Conservation (phyloP, 2,797 vertebrate genomes). For the Oceanodroma leucorhoa region DNA sequence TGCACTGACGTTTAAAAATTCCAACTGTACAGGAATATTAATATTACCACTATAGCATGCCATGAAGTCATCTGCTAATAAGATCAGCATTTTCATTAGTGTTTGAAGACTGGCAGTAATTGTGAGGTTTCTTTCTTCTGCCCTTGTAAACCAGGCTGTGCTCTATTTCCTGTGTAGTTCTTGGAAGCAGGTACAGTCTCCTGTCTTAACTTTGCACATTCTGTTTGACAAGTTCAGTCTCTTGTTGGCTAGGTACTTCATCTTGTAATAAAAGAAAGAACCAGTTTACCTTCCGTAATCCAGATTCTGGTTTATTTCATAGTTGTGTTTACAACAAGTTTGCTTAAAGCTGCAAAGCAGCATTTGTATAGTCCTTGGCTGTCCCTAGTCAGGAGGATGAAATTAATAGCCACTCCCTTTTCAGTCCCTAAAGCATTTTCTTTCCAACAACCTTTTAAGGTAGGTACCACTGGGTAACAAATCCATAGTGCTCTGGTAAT, state of each 20-base stretch:
- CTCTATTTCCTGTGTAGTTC: not conserved
- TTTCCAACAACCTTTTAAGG: not conserved
- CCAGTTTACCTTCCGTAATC: not conserved
- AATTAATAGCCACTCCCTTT: slow-evolving; percentile 13
- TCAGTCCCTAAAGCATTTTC: not conserved
- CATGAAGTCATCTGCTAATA: not conserved
- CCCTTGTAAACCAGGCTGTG: not conserved
- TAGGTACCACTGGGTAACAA: not conserved
- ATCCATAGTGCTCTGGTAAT: not conserved
- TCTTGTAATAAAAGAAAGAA: not conserved
- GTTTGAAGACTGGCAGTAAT: not conserved
- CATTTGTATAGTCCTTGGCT: not conserved
- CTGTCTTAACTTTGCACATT: not conserved
- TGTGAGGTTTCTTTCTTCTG: not conserved
- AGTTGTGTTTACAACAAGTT: not conserved
- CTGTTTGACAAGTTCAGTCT: slow-evolving; percentile 20
- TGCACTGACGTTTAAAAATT: not conserved
- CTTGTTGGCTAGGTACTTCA: not conserved
- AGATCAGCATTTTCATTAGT: not conserved
- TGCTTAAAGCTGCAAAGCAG: slow-evolving; percentile 33
- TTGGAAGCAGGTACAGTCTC: not conserved
- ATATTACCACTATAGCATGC: not conserved
- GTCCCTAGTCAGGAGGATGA: not conserved
- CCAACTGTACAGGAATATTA: not conserved
- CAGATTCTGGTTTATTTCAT: slow-evolving; percentile 52